phyloP scores from a whole-genome alignment of 2,797 vertebrate genomes.

The Schizothorax lantsangensis region DNA sequence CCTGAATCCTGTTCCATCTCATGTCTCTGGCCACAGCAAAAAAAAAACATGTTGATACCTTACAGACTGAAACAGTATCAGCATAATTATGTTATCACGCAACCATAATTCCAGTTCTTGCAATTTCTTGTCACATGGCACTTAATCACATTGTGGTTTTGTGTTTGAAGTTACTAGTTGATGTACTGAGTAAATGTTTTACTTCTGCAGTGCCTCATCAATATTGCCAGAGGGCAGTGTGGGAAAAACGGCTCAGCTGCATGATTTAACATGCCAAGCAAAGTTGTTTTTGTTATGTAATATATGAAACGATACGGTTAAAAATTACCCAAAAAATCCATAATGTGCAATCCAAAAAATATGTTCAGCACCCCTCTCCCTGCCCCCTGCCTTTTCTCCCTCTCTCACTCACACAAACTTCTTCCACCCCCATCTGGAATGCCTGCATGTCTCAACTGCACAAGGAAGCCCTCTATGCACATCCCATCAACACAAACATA shows the following conservation, averaged over 20 bases:
- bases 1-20: constrained; percentile 61
- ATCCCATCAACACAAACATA: constrained; percentile 56
- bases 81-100: constrained; percentile 19
- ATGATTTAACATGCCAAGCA: not conserved
- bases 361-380: constrained; percentile 16
- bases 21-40: constrained; percentile 48
- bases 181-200: constrained; percentile 18
- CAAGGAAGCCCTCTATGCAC: constrained; percentile 58
- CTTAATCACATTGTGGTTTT: constrained; percentile 23
- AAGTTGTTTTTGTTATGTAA: constrained; percentile 19
- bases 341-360: constrained; percentile 8
- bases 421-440: constrained; percentile 63
- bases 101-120: constrained; percentile 29
- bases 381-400: not conserved
- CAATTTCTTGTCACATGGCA: constrained; percentile 24
- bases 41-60: constrained; percentile 15
- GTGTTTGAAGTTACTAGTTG: constrained; percentile 34
- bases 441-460: constrained; percentile 59
- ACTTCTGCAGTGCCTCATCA: constrained; percentile 39
- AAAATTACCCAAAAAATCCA: not conserved
- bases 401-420: constrained; percentile 44
- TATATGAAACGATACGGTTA: not conserved
- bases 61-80: constrained; percentile 9
- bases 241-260: not conserved
- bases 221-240: constrained; percentile 57